Base-by-base conservation (phyloP, 2,113 vertebrate species). In the Donacobius atricapilla region DNA sequence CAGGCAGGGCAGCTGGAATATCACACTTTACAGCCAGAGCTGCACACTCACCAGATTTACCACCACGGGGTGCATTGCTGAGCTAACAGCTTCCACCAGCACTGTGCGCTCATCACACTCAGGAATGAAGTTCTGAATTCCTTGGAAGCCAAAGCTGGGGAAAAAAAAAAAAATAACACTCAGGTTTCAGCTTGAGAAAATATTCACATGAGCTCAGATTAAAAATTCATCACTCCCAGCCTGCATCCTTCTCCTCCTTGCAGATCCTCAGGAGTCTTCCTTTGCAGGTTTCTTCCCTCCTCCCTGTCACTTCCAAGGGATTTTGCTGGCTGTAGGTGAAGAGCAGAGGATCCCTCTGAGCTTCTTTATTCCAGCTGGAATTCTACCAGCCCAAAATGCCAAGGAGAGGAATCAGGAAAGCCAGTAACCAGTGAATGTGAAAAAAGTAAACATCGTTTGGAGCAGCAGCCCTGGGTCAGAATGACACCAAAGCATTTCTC, bases 121-220 rank as follows among this genome's bases (percentile, higher is more conserved):
- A 58, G 86, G 92, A 97, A 93, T 35, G 68, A 80, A 90, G 39
- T 94, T 86, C 68, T 76, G 51, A 63, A 96, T 92, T 94, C 93
- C 83, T 90, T 2, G 0, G 88, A 86, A 86, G 86, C 76, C 89
- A 70, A 86, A 86, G 35, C 35, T 44, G 42, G 47, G 8, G 3
- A 5, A 10, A 63, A 77, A 10, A 63, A 77, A 82, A 72, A 89
- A 87, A 64, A 48, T 25, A 60, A 45, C 66, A 90, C 15, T 27
- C 76, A 51, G 42, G 58, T 92, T 94, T 93, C 83, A 89, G 63
- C 25, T 31, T 14, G 33, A 65, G 78, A 37, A 96, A 72, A 83
- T 48, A 69, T 39, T 77, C 71, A 80, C 58, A 50, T 0, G 0
- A 65, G 35, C 28, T 77, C 75, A 30, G 83, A 58, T 35, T 51